Evolutionary conservation across 2,888 invertebrate genomes (phyloP).

Genomic region (Acleris holmiana): DNA sequence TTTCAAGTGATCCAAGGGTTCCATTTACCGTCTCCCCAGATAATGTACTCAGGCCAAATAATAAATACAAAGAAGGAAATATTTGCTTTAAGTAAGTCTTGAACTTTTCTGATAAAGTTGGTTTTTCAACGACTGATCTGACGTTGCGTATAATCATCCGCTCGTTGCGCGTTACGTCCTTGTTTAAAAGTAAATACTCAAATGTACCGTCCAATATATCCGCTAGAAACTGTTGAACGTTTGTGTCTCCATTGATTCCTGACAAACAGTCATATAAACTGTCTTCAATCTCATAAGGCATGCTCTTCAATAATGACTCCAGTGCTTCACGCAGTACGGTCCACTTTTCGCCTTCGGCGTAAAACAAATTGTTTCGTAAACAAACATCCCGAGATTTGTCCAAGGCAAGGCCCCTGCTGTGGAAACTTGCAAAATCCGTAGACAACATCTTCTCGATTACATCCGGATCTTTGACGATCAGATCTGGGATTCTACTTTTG

Average conservation of each 20-base stretch:
- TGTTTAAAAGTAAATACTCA: conserved; percentile 69
- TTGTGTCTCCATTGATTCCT: conserved; percentile 79
- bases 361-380: conserved; percentile 82
- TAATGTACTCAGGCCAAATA: conserved; percentile 61
- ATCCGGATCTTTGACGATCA: conserved; percentile 75
- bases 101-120: conserved; percentile 58
- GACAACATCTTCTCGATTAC: conserved; percentile 73
- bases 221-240: conserved; percentile 77
- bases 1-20: conserved; percentile 51
- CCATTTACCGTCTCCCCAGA: conserved; percentile 56
- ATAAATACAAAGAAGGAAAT: conserved; percentile 71
- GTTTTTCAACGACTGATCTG: conserved; percentile 58
- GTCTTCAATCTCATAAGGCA: conserved; percentile 61
- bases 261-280: conserved; percentile 77
- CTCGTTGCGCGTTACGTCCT: conserved; percentile 49
- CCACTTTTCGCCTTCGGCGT: conserved; percentile 78
- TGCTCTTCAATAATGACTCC: conserved; percentile 66
- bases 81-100: conserved; percentile 73
- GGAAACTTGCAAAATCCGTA: conserved; percentile 77
- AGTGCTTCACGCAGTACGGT: conserved; percentile 67
- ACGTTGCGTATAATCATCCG: conserved; percentile 58
- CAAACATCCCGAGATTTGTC: conserved; percentile 82
- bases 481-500: conserved; percentile 75
- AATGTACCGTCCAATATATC: conserved; percentile 78
- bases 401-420: conserved; percentile 77